These are phyloP conservation scores for Trichogramma pretiosum DNA, from an alignment of 1,140 invertebrate genomes.

Conservation along the genomic window DNA sequence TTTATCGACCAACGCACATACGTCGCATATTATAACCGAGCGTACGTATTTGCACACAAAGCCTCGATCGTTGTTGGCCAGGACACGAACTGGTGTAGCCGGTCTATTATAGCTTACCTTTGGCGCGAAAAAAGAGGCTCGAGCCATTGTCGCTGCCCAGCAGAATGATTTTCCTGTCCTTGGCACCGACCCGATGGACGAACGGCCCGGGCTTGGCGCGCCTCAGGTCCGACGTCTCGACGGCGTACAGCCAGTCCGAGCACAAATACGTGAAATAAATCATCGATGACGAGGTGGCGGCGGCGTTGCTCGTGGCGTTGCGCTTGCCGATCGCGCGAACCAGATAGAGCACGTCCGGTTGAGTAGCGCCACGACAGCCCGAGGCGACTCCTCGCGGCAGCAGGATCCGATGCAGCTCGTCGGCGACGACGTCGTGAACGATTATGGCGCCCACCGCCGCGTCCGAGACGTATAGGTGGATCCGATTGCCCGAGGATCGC, in stretches of 20 bases:
- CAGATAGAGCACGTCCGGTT: constrained; percentile 52
- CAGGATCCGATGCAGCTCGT: constrained; percentile 45
- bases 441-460: constrained; percentile 53
- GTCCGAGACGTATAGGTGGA: constrained; percentile 55
- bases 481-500: constrained; percentile 42
- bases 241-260: constrained; percentile 46
- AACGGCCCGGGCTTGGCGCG: constrained; percentile 44
- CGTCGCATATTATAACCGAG: no score
- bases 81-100: no score
- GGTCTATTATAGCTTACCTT: no score
- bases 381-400: constrained; percentile 46
- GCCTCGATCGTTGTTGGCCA: no score
- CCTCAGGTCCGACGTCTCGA: constrained; percentile 48
- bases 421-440: constrained; percentile 51
- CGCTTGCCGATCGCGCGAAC: constrained; percentile 43
- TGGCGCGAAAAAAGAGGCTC: constrained; percentile 50
- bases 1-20: no score
- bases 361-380: constrained; percentile 27
- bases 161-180: constrained; percentile 48
- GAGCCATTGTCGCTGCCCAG: constrained; percentile 54
- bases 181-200: constrained; percentile 50
- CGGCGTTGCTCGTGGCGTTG: constrained; percentile 41
- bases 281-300: no score
- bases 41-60: no score
- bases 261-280: constrained; percentile 53